These are phyloP conservation scores for Meghimatium bilineatum DNA, from an alignment of 2,888 invertebrate species.

Conservation along the genomic window DNA sequence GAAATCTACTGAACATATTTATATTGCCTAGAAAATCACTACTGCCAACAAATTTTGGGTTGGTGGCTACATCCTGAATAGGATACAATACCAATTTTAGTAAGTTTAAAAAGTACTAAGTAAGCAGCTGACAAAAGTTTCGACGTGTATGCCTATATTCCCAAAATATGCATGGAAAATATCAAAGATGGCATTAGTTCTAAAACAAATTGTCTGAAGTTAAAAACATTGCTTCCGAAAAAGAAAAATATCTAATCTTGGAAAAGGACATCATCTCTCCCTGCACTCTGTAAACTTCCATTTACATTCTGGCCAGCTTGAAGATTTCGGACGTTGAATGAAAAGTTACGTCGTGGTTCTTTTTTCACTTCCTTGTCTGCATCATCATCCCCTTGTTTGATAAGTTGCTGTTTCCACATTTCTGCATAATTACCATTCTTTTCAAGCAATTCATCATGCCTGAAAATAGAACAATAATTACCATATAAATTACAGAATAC, in stretches of 20 bases:
- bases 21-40: no score
- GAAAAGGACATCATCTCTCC: conserved; percentile 22
- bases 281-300: conserved; percentile 18
- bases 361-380: neutral
- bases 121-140: no score
- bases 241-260: neutral
- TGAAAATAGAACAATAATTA: conserved; percentile 70
- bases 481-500: no score
- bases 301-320: neutral
- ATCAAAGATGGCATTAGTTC: no score
- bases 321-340: neutral
- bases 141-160: no score
- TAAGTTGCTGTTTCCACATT: conserved; percentile 95
- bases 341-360: conserved; percentile 4
- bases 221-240: neutral
- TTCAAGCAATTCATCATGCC: conserved; percentile 85
- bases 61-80: no score
- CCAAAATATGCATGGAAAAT: no score
- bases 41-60: no score
- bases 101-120: no score
- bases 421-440: conserved; percentile 87
- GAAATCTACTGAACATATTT: no score
- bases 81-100: no score
- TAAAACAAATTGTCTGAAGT: neutral
- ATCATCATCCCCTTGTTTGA: conserved; percentile 68